Base-by-base conservation (phyloP, 2,797 vertebrate species). In the Galaxias olidus region DNA sequence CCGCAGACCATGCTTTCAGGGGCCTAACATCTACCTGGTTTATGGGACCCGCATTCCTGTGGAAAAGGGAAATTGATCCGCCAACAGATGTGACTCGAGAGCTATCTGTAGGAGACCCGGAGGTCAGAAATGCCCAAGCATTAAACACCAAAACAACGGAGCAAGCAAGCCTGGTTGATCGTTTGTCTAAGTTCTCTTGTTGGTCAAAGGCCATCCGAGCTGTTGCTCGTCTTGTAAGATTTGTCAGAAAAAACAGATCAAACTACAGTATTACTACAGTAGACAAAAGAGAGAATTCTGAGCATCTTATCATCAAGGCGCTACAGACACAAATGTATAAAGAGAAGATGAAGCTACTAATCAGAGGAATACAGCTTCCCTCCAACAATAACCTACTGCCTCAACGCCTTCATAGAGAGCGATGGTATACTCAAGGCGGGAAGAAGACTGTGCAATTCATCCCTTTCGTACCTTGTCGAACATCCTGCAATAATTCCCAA, bases 401-500 rank as follows among this genome's bases (percentile, higher is more conserved):
- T 61, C 12, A 43, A 60, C 12, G 1, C 41, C 13, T 60, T 60
- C 44, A 3, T 60, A n/a, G 15, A 61, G 13, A 44, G 73, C 20
- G 62, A 17, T 12, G 17, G n/a, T n/a, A n/a, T 69, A 15, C n/a
- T 71, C 1, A 75, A 61, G 9, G 55, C 73, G 14, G 58, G 72
- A 63, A 59, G 70, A 55, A 4, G 58, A n/a, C 7, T 71, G n/a
- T n/a, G n/a, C n/a, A n/a, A n/a, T 3, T 41, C 53, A 8, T 63
- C 54, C 4, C 4, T 6, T 4, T 8, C 70, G 9, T 0, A 53
- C 18, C 54, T 63, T 1, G 1, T 63, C 0, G 63, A 5, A 14
- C 69, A 71, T 0, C 72, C 74, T 14, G 9, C 40, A 13, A 71
- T 76, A 7, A 42, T 76, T 4, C 70, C 67, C 1, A 65, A 17